Base-by-base conservation (phyloP, 53 echinoderm and acorn worm genomes). In the Astropecten irregularis region DNA sequence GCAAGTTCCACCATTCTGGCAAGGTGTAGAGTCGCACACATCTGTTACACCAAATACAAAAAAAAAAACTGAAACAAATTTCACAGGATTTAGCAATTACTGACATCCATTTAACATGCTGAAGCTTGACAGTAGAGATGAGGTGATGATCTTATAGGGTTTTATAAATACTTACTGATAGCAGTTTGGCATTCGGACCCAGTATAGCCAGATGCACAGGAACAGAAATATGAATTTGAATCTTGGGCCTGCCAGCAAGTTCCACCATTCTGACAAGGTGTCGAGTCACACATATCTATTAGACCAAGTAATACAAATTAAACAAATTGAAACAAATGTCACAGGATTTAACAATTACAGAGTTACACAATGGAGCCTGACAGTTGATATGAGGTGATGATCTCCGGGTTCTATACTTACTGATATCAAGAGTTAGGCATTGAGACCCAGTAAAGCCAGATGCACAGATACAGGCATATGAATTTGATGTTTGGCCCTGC, bases 1-100 rank as follows among this genome's bases (percentile, higher is more conserved):
- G 29, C 71, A 71, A 31, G 6, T 9, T 18, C 71, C 71, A 30
- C 71, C 52, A 71, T 52, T 71, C 71, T 29, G 33, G 51, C 71
- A 71, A 19, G 71, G 71, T 6, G 4, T 5, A 8, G 60, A 8
- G 4, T 6, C 3, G 30, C 60, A 59, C 5, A 42, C 42, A 11
- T 42, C 42, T 42, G 11, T n/a, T n/a, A n/a, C n/a, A n/a, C n/a
- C n/a, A n/a, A n/a, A n/a, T n/a, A n/a, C n/a, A 57, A 55, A n/a
- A n/a, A n/a, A n/a, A n/a, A n/a, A n/a, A n/a, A n/a, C n/a, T n/a
- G n/a, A n/a, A n/a, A n/a, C n/a, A n/a, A n/a, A n/a, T n/a, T n/a
- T n/a, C n/a, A n/a, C n/a, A n/a, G n/a, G n/a, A n/a, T n/a, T n/a
- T n/a, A n/a, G n/a, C n/a, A n/a, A n/a, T n/a, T n/a, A n/a, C n/a